Evolutionary conservation across 2,797 vertebrate species (phyloP).

Genomic region (Chanos chanos): DNA sequence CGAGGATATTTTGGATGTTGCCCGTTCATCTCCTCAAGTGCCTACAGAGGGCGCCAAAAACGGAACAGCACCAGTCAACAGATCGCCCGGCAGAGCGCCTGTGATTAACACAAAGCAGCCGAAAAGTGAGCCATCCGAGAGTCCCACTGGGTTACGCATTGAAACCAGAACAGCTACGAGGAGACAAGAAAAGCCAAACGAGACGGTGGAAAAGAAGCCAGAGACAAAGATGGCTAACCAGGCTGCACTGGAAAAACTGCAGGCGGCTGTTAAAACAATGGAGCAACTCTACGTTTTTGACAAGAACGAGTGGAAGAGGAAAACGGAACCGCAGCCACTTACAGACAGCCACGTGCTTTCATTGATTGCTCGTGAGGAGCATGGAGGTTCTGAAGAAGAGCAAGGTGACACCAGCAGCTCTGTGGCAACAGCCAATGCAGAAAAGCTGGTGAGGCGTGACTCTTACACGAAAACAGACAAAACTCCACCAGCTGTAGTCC

Average conservation of each 20-base stretch:
- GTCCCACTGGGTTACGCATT: constrained; percentile 60
- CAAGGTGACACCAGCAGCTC: constrained; percentile 6
- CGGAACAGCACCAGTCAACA: constrained; percentile 64
- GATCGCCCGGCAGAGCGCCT: constrained; percentile 65
- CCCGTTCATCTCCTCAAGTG: constrained; percentile 63
- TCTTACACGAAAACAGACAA: constrained; percentile 60
- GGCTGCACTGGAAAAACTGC: constrained; percentile 85
- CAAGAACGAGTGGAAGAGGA: constrained; percentile 90
- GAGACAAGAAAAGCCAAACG: constrained; percentile 65
- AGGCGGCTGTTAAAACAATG: constrained; percentile 93
- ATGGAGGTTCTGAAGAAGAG: constrained; percentile 46
- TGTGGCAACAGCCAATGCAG: constrained; percentile 16
- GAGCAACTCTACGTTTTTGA: constrained; percentile 93
- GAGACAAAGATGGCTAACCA: constrained; percentile 67
- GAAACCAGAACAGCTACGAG: constrained; percentile 68
- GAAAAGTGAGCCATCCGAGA: constrained; percentile 69
- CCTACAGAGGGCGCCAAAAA: constrained; percentile 72
- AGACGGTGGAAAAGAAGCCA: constrained; percentile 64
- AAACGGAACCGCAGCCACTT: constrained; percentile 69
- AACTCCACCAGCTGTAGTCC: constrained; percentile 30
- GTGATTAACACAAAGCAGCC: constrained; percentile 67
- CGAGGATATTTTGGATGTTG: constrained; percentile 47
- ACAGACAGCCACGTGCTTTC: constrained; percentile 85
- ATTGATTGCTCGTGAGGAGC: constrained; percentile 74
- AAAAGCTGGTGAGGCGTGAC: constrained; percentile 49